A percentile compares a stretch with the other conserved stretches of the same genome.
phyloP scores from a whole-genome alignment of 1,140 invertebrate species.

The Linepithema humile region DNA sequence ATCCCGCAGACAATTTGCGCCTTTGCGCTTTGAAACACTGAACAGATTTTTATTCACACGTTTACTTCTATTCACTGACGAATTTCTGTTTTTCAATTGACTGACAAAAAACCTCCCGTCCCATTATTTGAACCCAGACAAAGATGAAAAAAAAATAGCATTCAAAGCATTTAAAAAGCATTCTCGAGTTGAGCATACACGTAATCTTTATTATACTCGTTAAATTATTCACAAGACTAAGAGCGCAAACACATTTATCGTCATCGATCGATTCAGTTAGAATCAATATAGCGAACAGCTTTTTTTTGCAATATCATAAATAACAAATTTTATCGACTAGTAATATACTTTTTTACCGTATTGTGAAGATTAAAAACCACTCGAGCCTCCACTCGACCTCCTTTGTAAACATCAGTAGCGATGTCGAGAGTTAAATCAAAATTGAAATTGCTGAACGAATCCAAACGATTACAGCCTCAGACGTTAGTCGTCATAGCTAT shows the following conservation, averaged over 20 bases:
- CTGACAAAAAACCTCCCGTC: too few relatives aligned
- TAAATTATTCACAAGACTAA: neutral
- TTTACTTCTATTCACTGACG: neutral
- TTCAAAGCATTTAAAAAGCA: too few relatives aligned
- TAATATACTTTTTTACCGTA: neutral
- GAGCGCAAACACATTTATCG: neutral
- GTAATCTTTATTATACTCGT: neutral
- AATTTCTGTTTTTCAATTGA: neutral
- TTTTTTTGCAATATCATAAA: neutral
- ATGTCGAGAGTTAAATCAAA: neutral
- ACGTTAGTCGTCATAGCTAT: neutral
- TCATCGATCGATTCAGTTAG: neutral
- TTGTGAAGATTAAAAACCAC: neutral
- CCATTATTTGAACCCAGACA: neutral
- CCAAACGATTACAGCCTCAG: neutral
- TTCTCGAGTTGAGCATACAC: neutral
- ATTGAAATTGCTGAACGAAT: neutral
- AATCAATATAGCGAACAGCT: neutral
- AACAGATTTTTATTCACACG: neutral
- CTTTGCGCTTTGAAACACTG: neutral
- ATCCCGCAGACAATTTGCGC: neutral
- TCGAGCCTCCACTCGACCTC: too few relatives aligned
- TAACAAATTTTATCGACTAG: neutral
- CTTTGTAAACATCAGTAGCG: neutral
- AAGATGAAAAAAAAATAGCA: too few relatives aligned